phyloP scores from a whole-genome alignment of 64 coral and sea anemone genomes.

The Porites australiensis region DNA sequence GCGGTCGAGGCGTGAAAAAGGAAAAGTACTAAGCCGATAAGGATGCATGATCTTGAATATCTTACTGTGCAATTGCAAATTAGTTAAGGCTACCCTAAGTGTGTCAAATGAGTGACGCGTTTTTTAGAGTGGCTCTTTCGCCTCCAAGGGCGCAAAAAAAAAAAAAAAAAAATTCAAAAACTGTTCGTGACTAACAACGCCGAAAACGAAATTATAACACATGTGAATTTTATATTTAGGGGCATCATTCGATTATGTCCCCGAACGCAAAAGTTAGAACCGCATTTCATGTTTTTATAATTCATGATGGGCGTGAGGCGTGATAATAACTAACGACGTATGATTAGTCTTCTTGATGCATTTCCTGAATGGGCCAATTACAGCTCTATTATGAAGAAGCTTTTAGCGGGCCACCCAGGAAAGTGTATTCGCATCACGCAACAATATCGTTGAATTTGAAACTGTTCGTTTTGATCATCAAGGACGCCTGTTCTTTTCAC shows the following conservation, averaged over 20 bases:
- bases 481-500: neutral
- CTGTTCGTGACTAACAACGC: too few species aligned
- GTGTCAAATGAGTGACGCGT: constrained; percentile 18
- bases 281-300: too few species aligned
- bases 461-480: neutral
- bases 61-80: constrained; percentile 11
- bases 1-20: too few species aligned
- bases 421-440: constrained; percentile 23
- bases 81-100: constrained; percentile 32
- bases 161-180: too few species aligned
- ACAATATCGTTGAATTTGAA: neutral
- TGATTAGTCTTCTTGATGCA: constrained; percentile 23
- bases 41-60: neutral
- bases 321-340: constrained; percentile 23
- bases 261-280: too few species aligned
- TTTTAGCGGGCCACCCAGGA: constrained; percentile 18
- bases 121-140: constrained; percentile 12
- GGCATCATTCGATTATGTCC: too few species aligned
- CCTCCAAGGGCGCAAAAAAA: too few species aligned
- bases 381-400: constrained; percentile 32
- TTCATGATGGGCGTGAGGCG: constrained; percentile 2
- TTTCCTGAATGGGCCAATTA: constrained; percentile 60
- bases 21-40: neutral
- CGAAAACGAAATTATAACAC: too few species aligned
- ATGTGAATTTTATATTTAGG: too few species aligned